A percentile compares a stretch with the other conserved stretches of the same genome.
Evolutionary conservation across 1,140 invertebrate species (phyloP).

Genomic region (Cotesia glomerata): DNA sequence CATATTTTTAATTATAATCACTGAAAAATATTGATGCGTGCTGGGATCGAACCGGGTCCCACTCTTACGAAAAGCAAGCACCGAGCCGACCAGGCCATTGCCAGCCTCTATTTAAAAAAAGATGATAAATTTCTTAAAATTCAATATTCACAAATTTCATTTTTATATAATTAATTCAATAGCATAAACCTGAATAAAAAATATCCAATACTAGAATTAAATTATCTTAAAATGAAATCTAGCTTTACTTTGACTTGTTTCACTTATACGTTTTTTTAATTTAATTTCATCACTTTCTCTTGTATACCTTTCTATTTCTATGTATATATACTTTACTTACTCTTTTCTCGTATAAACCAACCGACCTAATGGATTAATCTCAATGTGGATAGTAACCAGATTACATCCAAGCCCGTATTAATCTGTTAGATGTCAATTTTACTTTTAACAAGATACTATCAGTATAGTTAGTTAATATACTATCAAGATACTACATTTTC

Average conservation of each 20-base stretch:
- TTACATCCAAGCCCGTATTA: conserved; percentile 38
- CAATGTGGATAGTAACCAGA: conserved; percentile 56
- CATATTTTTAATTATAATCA: too few relatives aligned
- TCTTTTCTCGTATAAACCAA: not conserved
- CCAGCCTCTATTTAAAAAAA: too few relatives aligned
- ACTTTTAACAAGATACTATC: conserved; percentile 31
- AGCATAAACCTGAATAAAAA: not conserved
- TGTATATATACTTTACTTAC: conserved; percentile 1
- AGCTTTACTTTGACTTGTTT: not conserved
- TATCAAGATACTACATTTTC: conserved; percentile 44
- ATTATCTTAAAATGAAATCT: not conserved
- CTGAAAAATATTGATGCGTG: too few relatives aligned
- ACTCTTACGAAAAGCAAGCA: too few relatives aligned
- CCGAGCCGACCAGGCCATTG: too few relatives aligned
- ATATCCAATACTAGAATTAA: not conserved
- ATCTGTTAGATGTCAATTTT: conserved; percentile 29
- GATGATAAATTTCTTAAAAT: too few relatives aligned
- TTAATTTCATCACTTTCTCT: conserved; percentile 1
- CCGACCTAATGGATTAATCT: conserved; percentile 53
- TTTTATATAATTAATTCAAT: not conserved
- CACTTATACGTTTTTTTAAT: not conserved
- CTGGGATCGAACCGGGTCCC: too few relatives aligned
- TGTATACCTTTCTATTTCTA: conserved; percentile 20
- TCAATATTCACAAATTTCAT: too few relatives aligned
- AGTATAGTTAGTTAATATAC: too few relatives aligned